Conservation (phyloP, 2,797 vertebrate species). For the Pipistrellus kuhlii region DNA sequence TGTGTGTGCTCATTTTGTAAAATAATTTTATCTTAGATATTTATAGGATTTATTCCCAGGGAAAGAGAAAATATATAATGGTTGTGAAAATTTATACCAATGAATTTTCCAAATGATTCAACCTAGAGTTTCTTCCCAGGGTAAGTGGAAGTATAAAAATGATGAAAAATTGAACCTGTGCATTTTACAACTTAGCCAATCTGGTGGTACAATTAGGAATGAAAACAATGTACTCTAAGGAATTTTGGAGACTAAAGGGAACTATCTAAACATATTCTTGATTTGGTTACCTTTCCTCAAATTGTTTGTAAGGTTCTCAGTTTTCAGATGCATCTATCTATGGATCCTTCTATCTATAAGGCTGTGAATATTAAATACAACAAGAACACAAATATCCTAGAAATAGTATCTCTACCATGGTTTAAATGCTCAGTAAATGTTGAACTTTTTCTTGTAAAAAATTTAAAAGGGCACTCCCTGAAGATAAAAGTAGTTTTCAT, state of each 20-base stretch:
- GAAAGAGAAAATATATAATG: background rate
- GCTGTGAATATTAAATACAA: background rate
- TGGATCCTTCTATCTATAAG: background rate
- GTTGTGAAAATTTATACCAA: background rate
- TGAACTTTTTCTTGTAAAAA: background rate
- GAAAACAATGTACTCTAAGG: background rate
- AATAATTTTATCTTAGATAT: background rate
- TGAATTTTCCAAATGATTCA: background rate
- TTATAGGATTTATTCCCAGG: background rate
- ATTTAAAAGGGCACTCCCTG: background rate
- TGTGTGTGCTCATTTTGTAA: background rate
- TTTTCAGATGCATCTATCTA: background rate
- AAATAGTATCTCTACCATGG: background rate
- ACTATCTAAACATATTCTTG: background rate
- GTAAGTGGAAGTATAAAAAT: slow-evolving; percentile 18
- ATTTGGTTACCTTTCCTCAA: background rate
- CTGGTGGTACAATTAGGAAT: background rate
- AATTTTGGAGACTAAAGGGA: background rate
- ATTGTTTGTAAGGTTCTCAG: background rate
- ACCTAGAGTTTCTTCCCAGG: background rate
- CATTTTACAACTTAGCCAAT: background rate
- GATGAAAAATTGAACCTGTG: background rate
- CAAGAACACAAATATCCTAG: background rate
- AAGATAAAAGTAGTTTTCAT: background rate
- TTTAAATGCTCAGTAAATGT: background rate